phyloP scores from a whole-genome alignment of 1,140 invertebrate genomes.

The Drosophila kurseongensis region DNA sequence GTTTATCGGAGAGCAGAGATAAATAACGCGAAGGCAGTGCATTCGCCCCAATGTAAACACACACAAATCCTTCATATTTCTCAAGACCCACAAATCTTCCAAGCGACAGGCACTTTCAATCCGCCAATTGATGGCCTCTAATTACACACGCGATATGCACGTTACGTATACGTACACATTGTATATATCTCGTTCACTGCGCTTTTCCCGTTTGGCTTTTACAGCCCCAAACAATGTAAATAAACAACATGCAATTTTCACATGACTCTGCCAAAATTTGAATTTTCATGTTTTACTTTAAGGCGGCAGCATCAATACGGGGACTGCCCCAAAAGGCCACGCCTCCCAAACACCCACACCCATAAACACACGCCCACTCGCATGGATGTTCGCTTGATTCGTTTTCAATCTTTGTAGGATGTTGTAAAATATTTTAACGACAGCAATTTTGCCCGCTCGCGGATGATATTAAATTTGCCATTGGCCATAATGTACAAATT shows the following conservation, averaged over 20 bases:
- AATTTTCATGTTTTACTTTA: slow-evolving; percentile 19
- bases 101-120: slow-evolving; percentile 36
- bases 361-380: slow-evolving; percentile 21
- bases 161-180: background rate
- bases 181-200: background rate
- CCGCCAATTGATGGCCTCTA: slow-evolving; percentile 52
- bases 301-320: slow-evolving; percentile 15
- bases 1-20: slow-evolving; percentile 8
- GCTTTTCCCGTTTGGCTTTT: slow-evolving; percentile 39
- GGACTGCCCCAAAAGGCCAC: slow-evolving; percentile 35
- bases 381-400: slow-evolving; percentile 42
- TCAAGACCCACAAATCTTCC: slow-evolving; percentile 37
- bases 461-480: slow-evolving; percentile 37
- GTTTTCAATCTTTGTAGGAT: slow-evolving; percentile 55
- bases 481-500: slow-evolving; percentile 34
- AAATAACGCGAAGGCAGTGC: slow-evolving; percentile 1
- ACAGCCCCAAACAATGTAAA: slow-evolving; percentile 50
- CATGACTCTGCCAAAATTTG: slow-evolving; percentile 50
- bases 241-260: slow-evolving; percentile 50
- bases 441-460: slow-evolving; percentile 40
- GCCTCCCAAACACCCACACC: slow-evolving; percentile 4
- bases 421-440: slow-evolving; percentile 54
- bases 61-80: slow-evolving; percentile 44
- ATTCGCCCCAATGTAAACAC: slow-evolving; percentile 30
- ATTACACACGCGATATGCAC: slow-evolving; percentile 37